phyloP scores from a whole-genome alignment of 2,797 vertebrate species.

The Alca torda region DNA sequence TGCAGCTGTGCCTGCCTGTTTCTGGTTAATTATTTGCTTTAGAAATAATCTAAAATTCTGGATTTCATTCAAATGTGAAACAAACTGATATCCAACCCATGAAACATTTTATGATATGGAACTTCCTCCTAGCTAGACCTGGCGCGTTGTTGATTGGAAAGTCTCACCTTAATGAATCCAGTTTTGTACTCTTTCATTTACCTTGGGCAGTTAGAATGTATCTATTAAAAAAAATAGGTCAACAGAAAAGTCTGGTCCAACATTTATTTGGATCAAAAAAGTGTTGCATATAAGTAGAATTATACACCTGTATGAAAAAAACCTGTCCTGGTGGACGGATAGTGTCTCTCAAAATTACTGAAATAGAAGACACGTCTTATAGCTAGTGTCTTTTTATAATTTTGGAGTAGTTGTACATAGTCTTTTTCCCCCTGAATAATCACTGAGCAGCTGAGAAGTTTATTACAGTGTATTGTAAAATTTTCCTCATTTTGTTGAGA shows the following conservation, averaged over 20 bases:
- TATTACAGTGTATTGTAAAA: background rate
- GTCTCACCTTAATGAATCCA: background rate
- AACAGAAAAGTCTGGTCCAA: background rate
- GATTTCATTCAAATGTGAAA: background rate
- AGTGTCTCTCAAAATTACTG: background rate
- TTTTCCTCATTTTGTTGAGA: background rate
- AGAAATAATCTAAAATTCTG: background rate
- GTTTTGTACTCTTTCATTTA: background rate
- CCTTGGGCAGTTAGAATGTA: background rate
- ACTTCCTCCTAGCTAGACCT: background rate
- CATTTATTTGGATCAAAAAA: background rate
- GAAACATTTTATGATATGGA: background rate
- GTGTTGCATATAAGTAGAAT: background rate
- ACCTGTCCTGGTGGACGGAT: background rate
- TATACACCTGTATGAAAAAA: background rate
- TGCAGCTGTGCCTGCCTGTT: background rate
- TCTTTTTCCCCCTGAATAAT: background rate
- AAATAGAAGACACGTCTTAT: background rate
- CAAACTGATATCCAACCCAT: background rate
- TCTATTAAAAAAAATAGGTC: background rate
- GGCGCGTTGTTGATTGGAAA: background rate
- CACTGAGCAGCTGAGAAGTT: background rate
- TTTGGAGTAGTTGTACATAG: background rate
- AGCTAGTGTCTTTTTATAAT: background rate
- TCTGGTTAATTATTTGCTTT: background rate